Conservation (phyloP, 2,113 vertebrate genomes). For the Atherinomorus stipes region DNA sequence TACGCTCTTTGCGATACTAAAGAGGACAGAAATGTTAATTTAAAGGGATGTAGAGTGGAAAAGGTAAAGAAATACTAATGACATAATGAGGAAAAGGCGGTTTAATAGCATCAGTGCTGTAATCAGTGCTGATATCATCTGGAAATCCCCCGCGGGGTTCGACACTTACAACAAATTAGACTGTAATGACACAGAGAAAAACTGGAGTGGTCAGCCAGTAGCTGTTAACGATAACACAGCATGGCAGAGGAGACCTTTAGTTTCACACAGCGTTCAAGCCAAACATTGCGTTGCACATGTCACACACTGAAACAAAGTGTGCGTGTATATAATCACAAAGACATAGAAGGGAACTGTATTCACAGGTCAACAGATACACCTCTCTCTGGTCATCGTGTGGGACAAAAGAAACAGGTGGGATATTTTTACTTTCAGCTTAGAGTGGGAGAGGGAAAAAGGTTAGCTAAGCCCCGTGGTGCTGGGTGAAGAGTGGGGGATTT, state of each 20-base stretch:
- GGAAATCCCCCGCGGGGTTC: conserved; percentile 51
- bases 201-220: conserved; percentile 52
- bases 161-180: conserved; percentile 66
- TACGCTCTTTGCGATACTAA: neutral
- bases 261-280: conserved; percentile 13
- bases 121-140: conserved; percentile 72
- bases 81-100: conserved; percentile 62
- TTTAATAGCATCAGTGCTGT: conserved; percentile 65
- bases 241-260: conserved; percentile 21
- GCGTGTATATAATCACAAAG: conserved; percentile 14
- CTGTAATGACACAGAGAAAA: conserved; percentile 53
- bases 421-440: conserved; percentile 65
- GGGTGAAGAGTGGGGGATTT: conserved; percentile 73
- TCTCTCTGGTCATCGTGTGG: conserved; percentile 12
- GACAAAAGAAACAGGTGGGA: conserved; percentile 42
- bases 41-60: neutral
- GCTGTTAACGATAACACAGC: conserved; percentile 28
- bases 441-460: conserved; percentile 74
- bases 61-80: too few species aligned
- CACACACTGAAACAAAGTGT: conserved; percentile 5
- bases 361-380: conserved; percentile 51
- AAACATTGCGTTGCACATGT: conserved; percentile 21
- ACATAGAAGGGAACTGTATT: conserved; percentile 24
- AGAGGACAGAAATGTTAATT: neutral
- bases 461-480: conserved; percentile 74